These are phyloP conservation scores for Picus viridis DNA, from an alignment of 2,797 vertebrate species.

Conservation along the genomic window DNA sequence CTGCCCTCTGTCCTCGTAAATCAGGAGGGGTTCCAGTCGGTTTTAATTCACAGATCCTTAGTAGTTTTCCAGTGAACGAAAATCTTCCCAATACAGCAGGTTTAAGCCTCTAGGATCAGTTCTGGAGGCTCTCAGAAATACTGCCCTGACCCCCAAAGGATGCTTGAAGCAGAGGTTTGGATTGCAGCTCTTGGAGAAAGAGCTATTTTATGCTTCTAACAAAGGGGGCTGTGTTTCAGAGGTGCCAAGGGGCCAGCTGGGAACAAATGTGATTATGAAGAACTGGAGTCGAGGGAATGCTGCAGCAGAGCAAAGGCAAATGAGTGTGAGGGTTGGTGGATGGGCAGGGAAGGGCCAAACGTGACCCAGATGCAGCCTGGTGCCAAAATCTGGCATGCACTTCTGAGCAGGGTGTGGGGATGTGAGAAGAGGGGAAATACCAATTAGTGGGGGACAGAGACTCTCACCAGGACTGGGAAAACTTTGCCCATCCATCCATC, in stretches of 20 bases:
- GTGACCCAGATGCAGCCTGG: background rate
- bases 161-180: background rate
- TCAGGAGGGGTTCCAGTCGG: background rate
- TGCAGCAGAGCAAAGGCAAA: background rate
- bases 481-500: background rate
- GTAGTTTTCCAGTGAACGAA: constrained; percentile 15
- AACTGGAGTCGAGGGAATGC: constrained; percentile 1
- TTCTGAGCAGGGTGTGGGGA: background rate
- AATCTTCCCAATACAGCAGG: background rate
- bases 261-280: background rate
- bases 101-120: constrained; percentile 29
- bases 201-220: constrained; percentile 37
- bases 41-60: background rate
- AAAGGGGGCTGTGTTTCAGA: constrained; percentile 23
- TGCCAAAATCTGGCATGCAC: background rate
- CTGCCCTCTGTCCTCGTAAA: background rate
- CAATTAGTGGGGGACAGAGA: background rate
- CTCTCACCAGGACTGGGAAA: background rate
- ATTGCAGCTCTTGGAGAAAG: constrained; percentile 32
- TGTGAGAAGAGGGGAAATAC: background rate
- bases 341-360: background rate
- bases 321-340: background rate
- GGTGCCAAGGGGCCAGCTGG: background rate
- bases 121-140: constrained; percentile 10
- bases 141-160: background rate